Evolutionary conservation across 2,888 invertebrate genomes (phyloP).

Genomic region (Netelia fuscicornis): DNA sequence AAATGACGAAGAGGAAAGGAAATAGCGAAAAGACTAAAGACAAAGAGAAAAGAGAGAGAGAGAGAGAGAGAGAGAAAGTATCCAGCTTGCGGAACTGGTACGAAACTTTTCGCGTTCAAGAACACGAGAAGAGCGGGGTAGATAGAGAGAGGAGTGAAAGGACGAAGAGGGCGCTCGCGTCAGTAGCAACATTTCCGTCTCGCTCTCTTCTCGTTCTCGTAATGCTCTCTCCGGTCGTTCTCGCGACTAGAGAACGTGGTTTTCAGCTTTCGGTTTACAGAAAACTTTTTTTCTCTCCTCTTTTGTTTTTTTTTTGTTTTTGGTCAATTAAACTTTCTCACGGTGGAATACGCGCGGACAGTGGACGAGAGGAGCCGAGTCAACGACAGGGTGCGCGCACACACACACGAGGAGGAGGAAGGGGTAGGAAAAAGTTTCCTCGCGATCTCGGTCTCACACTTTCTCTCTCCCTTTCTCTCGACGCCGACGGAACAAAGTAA

Average conservation of each 20-base stretch:
- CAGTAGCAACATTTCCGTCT: neutral
- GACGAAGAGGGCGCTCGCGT: neutral
- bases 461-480: too few relatives aligned
- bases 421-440: constrained; percentile 10
- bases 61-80: too few relatives aligned
- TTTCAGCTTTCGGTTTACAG: constrained; percentile 50
- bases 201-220: constrained; percentile 1
- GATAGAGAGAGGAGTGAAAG: neutral
- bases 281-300: constrained; percentile 17
- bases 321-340: constrained; percentile 60
- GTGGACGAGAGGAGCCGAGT: neutral
- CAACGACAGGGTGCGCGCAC: neutral
- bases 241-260: constrained; percentile 6
- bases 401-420: neutral
- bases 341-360: constrained; percentile 14
- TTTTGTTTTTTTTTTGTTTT: constrained; percentile 34
- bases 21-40: neutral
- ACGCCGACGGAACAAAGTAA: too few relatives aligned
- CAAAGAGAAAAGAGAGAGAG: neutral
- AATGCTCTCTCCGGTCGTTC: constrained; percentile 5
- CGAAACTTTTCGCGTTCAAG: constrained; percentile 11
- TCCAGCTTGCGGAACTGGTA: constrained; percentile 18
- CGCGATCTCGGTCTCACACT: constrained; percentile 10
- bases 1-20: constrained; percentile 26
- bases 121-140: neutral